Percentiles rank a stretch among this genome's conserved stretches.
Conservation (phyloP, 2,888 invertebrate species). For the Tipula vernalis region DNA sequence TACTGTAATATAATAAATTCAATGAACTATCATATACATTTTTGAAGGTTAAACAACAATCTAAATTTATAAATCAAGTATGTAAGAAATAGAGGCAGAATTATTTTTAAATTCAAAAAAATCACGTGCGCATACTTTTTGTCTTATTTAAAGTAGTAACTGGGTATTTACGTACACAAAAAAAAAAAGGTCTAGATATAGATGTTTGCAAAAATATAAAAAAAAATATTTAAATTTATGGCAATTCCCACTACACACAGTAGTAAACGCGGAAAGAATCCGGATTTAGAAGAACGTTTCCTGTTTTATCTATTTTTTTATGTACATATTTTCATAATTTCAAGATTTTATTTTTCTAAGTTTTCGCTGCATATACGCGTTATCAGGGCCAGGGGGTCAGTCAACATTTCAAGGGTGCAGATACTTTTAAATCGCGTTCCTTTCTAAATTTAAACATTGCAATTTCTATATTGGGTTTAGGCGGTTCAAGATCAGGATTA, state of each 20-base stretch:
- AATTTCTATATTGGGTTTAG: neutral
- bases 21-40: neutral
- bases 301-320: neutral
- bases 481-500: neutral
- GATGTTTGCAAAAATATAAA: neutral
- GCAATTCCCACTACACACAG: neutral
- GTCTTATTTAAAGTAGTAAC: neutral
- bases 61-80: neutral
- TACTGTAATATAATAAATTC: neutral
- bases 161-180: neutral
- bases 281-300: neutral
- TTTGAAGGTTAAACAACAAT: slow-evolving; percentile 4
- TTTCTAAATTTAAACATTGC: neutral
- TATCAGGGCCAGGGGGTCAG: neutral
- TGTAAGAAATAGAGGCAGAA: neutral
- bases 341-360: neutral
- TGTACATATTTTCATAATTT: neutral
- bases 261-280: neutral
- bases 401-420: neutral
- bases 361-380: too few relatives aligned
- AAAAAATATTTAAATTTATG: neutral
- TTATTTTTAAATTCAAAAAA: neutral
- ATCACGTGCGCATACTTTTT: neutral
- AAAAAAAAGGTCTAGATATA: neutral
- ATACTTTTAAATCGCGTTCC: neutral